Percentiles rank a stretch among this genome's conserved stretches.
Conservation (phyloP, 2,797 vertebrate species). For the Lophura swinhoii region DNA sequence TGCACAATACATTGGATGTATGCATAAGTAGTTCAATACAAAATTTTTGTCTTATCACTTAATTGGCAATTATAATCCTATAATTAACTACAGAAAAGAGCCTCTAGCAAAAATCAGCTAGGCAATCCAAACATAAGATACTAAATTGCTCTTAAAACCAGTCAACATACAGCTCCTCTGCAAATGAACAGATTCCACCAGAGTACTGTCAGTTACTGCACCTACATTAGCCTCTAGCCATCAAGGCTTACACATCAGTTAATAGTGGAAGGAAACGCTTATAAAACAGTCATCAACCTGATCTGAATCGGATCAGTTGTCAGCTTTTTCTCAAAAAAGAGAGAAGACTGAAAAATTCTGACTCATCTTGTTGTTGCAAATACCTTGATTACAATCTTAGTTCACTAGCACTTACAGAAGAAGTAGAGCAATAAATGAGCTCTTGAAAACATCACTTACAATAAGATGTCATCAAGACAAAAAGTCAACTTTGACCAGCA, state of each 20-base stretch:
- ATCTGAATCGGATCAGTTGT: neutral
- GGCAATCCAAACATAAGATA: conserved; percentile 13
- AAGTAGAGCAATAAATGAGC: conserved; percentile 39
- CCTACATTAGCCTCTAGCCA: neutral
- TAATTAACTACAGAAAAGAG: conserved; percentile 58
- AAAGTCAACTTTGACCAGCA: conserved; percentile 3
- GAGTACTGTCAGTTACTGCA: neutral
- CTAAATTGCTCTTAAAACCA: neutral
- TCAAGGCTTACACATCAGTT: neutral
- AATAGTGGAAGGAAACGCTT: neutral
- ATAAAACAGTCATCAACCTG: neutral
- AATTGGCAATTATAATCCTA: conserved; percentile 70
- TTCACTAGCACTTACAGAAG: neutral
- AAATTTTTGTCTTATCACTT: conserved; percentile 53
- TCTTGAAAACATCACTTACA: conserved; percentile 20
- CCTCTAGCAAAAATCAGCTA: conserved; percentile 32
- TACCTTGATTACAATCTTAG: neutral
- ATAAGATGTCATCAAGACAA: neutral
- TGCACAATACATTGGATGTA: neutral
- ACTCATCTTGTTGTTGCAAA: conserved; percentile 8
- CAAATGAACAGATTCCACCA: neutral
- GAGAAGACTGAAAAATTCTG: neutral
- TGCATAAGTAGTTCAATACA: neutral
- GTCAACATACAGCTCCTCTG: neutral
- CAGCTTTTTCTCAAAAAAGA: neutral